Base-by-base conservation (phyloP, 2,113 vertebrate species). In the Trogon melanurus region DNA sequence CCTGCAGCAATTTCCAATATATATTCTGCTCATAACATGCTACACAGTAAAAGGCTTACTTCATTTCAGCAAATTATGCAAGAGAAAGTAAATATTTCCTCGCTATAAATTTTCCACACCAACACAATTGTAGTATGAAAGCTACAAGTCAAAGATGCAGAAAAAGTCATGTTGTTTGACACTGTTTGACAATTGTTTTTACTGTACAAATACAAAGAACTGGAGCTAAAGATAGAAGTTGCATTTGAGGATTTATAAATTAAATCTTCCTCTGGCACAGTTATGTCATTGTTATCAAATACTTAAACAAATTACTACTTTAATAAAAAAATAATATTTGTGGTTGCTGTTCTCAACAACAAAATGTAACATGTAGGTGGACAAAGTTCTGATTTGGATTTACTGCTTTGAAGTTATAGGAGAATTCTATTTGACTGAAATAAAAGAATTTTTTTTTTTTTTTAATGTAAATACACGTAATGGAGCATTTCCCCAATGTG, bases 181-280 rank as follows among this genome's bases (percentile, higher is more conserved):
- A 41, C 22, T 89, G 5, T 75, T 88, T 71, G 53, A 50, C 44
- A 95, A 32, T 29, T 54, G 20, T 79, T 92, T 94, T 93, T 95
- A 83, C 82, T 72, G 15, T 30, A 41, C n/a, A 85, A 69, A 53
- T 53, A 56, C 17, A 94, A 66, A 64, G 74, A 57, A 50, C 27
- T 45, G 61, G 36, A 93, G 34, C 29, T 81, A 91, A 87, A 75
- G 54, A 89, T 69, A 79, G 34, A 85, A 83, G 36, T 47, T 95
- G 91, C 85, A 81, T 88, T 93, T 89, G 30, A 96, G 41, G 56
- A 86, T 89, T 91, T 94, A 67, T 54, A 92, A 89, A 79, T 10
- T 3, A 64, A 85, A 18, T 75, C 69, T 95, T 93, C 38, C 19
- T 93, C 32, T 47, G 78, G 61, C 67, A 91, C 38, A 67, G 41